Base-by-base conservation (phyloP, 1,140 invertebrate genomes). In the Hormaphis cornu region DNA sequence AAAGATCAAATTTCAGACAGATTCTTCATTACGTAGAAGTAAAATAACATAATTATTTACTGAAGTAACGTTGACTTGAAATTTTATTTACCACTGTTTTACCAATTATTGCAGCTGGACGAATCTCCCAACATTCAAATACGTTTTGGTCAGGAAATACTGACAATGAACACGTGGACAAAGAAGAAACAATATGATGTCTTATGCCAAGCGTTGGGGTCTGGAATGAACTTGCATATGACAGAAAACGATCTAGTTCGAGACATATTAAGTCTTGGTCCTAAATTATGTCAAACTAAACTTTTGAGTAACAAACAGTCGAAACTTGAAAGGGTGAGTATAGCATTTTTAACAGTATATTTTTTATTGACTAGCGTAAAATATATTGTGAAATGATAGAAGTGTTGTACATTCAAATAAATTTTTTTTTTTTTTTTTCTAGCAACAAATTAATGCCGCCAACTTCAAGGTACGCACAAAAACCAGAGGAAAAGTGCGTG, bases 1-100 rank as follows among this genome's bases (percentile, higher is more conserved):
- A 97, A 77, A 81, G 93, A 5, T 93, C 93, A 10, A 93, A 87
- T 72, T 97, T 98, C 79, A 81, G 94, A 56, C 93, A 97, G 77
- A 86, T 89, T 73, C 79, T 87, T 20, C 78, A 80, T 70, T 84
- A 83, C 59, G 81, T 90, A 71, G 85, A 88, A 76, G 86, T 87
- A 73, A 33, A 33, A 33, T 33, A 33, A 4, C 4, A 33, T 9
- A 33, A 33, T 33, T 5, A 33, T 33, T 33, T n/a, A n/a, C n/a
- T n/a, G n/a, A n/a, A n/a, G n/a, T n/a, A n/a, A n/a, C n/a, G n/a
- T n/a, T n/a, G n/a, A n/a, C n/a, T n/a, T n/a, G n/a, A n/a, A n/a
- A n/a, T n/a, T n/a, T n/a, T n/a, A n/a, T n/a, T n/a, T n/a, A n/a
- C n/a, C n/a, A n/a, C n/a, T n/a, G n/a, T n/a, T n/a, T n/a, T n/a